Evolutionary conservation across 2,888 invertebrate genomes (phyloP).

Genomic region (Orgyia antiqua): DNA sequence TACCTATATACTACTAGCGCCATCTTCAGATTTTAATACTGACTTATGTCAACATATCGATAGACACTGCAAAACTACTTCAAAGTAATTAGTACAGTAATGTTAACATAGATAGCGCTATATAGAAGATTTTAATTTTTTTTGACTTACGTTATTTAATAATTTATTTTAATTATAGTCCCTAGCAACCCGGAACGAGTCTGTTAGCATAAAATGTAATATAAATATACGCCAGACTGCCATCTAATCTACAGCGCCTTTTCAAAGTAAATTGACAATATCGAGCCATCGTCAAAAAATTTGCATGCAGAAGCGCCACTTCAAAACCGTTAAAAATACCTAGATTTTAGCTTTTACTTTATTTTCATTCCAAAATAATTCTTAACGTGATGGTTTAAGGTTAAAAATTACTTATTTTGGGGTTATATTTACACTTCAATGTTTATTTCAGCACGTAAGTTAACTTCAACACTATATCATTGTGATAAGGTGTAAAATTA

Average conservation of each 20-base stretch:
- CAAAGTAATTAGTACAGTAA: background rate
- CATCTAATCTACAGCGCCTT: constrained; percentile 22
- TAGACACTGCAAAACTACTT: too few species aligned
- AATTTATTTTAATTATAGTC: too few species aligned
- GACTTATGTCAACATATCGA: background rate
- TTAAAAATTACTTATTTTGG: constrained; percentile 12
- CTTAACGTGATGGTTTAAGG: background rate
- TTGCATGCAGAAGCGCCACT: constrained; percentile 78
- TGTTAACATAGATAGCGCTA: background rate
- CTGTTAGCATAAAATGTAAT: too few species aligned
- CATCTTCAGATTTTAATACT: background rate
- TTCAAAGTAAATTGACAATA: constrained; percentile 53
- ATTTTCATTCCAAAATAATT: constrained; percentile 9
- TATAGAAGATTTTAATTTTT: too few species aligned
- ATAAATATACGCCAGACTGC: too few species aligned
- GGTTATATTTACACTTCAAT: constrained; percentile 6
- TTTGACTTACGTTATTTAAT: too few species aligned
- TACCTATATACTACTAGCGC: background rate
- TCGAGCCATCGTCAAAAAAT: constrained; percentile 45
- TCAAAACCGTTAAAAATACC: constrained; percentile 69
- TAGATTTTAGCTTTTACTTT: constrained; percentile 28
- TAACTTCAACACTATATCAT: background rate
- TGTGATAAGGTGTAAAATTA: constrained; percentile 9
- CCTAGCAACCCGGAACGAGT: too few species aligned
- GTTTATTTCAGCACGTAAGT: background rate